These are phyloP conservation scores for Branchinecta sandiegonensis DNA, from an alignment of 2,888 invertebrate genomes.

Conservation along the genomic window DNA sequence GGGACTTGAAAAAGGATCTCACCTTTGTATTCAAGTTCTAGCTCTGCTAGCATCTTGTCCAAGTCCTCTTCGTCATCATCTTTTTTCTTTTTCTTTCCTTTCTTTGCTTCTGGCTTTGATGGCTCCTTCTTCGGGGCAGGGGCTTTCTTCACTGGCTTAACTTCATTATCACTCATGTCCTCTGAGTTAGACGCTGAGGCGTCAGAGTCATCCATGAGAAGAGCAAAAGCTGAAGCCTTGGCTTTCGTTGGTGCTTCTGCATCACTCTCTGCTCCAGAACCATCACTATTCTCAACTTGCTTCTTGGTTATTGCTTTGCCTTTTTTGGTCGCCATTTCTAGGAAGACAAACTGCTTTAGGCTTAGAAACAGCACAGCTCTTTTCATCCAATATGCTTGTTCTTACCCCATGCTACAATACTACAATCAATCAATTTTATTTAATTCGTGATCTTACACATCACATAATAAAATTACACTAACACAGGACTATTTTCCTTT, in stretches of 20 bases:
- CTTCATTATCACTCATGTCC: constrained; percentile 27
- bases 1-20: constrained; percentile 33
- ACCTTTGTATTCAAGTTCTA: constrained; percentile 63
- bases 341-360: constrained; percentile 11
- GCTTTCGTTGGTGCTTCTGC: constrained; percentile 4
- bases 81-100: constrained; percentile 47
- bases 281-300: constrained; percentile 19
- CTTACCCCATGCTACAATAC: too few species aligned
- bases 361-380: not conserved
- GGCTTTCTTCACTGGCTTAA: constrained; percentile 34
- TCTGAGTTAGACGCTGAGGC: constrained; percentile 20
- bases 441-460: too few species aligned
- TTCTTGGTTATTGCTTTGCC: constrained; percentile 21
- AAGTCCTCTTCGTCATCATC: constrained; percentile 64
- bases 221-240: constrained; percentile 21
- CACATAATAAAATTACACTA: too few species aligned
- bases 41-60: constrained; percentile 65
- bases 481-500: too few species aligned
- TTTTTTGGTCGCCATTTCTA: constrained; percentile 18
- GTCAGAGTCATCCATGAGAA: constrained; percentile 24
- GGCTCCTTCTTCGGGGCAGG: constrained; percentile 35
- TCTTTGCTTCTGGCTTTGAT: constrained; percentile 35
- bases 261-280: constrained; percentile 15
- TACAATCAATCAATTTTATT: too few species aligned
- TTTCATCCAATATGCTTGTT: too few species aligned